Conservation (phyloP, 2,113 vertebrate genomes). For the Furnarius figulus region DNA sequence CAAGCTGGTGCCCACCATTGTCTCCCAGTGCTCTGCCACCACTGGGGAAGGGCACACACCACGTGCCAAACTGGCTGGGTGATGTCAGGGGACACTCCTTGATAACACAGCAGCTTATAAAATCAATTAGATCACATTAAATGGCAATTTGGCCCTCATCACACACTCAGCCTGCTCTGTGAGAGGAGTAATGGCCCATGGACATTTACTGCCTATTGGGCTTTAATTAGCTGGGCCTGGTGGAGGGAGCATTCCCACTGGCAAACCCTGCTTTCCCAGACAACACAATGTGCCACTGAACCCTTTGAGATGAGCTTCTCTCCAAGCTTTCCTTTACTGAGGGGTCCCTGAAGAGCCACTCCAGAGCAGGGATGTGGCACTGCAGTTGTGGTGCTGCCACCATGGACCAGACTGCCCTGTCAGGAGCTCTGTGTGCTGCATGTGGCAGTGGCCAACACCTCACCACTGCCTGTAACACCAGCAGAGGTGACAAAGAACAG, state of each 20-base stretch:
- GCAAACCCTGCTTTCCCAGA: background rate
- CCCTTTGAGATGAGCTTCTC: rapidly evolving
- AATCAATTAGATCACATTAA: conserved; percentile 20
- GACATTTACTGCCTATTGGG: background rate
- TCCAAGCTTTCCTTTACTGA: background rate
- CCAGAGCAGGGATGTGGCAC: background rate
- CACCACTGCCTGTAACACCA: background rate
- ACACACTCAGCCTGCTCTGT: background rate
- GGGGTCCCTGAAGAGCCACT: background rate
- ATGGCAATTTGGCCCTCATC: conserved; percentile 5
- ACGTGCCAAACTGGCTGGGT: background rate
- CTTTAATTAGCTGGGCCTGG: background rate
- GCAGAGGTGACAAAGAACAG: background rate
- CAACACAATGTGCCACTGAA: background rate
- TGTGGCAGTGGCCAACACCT: background rate
- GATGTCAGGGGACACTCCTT: background rate
- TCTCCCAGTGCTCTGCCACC: background rate
- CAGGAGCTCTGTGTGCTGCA: background rate
- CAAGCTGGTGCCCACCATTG: background rate
- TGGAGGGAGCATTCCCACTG: background rate
- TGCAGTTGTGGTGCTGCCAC: background rate
- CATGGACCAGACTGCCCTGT: rapidly evolving
- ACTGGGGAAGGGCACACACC: background rate
- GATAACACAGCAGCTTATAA: background rate
- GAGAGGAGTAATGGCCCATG: background rate